Percentiles rank a stretch among this genome's conserved stretches.
Conservation (phyloP, 2,113 vertebrate genomes). For the Caloenas nicobarica region DNA sequence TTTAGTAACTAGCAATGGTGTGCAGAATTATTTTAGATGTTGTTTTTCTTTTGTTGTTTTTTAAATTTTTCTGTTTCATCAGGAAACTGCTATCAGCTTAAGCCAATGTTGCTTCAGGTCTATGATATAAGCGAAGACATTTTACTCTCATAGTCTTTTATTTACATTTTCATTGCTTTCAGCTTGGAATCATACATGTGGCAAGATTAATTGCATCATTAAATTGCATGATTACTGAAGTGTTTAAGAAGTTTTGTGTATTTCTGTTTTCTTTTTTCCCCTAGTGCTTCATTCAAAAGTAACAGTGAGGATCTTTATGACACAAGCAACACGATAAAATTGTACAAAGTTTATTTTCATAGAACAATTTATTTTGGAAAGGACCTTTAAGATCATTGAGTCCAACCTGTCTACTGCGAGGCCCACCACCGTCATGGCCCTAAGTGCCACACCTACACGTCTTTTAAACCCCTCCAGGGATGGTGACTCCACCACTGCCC, state of each 20-base stretch:
- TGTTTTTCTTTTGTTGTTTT: not conserved
- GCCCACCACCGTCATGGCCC: no score
- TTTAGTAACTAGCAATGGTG: not conserved
- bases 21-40: not conserved
- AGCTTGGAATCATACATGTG: not conserved
- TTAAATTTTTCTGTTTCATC: not conserved
- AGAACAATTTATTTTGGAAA: no score
- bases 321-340: not conserved
- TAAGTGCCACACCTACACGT: no score
- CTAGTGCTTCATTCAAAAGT: not conserved
- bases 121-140: fast-evolving
- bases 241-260: not conserved
- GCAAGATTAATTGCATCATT: not conserved
- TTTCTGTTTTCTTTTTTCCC: not conserved
- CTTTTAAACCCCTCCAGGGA: no score
- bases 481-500: no score
- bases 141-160: not conserved
- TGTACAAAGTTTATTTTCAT: not conserved
- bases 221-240: not conserved
- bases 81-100: not conserved
- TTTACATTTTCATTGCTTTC: not conserved
- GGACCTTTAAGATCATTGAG: no score
- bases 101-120: not conserved
- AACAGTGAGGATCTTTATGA: not conserved
- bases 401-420: no score